Base-by-base conservation (phyloP, 1,140 invertebrate species). In the Drosophila obscura region DNA sequence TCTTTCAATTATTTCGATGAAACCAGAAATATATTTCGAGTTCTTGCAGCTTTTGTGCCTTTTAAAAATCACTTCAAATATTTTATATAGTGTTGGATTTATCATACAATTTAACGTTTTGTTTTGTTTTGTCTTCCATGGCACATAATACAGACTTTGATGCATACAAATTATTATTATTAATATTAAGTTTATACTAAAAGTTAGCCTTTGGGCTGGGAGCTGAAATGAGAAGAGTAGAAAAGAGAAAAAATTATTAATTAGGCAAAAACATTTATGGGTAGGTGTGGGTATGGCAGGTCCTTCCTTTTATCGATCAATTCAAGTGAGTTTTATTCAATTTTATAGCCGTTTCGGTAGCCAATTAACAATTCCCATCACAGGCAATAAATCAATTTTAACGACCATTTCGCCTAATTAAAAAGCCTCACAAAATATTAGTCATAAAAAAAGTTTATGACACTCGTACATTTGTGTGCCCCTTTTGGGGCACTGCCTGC, bases 401-500 rank as follows among this genome's bases (percentile, higher is more conserved):
- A 82, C 67, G 61, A 68, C 62, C 65, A 64, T 65, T 66, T 56
- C 31, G 61, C 56, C 71, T 83, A 75, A 84, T 84, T 80, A 83
- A 80, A 75, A 74, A 56, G 41, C 63, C 62, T 73, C 39, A 51
- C 24, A 76, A 52, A 71, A 69, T 65, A 65, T 71, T 71, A 74
- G 74, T 50, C 80, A 56, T 82, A 65, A 82, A 76, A 82, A 83
- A 45, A 73, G 28, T 80, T 69, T 74, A 74, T 74, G 69, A 62
- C 55, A 35, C 57, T 49, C 45, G 53, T 24, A 2, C 26, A 11
- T n/a, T 15, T 28, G 26, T 8, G 6, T 35, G 15, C n/a, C 19
- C 41, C 22, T 31, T 31, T 31, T 31, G 31, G 22, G 19, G 19
- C 19, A 19, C 19, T 60, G n/a, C 8, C 13, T n/a, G 28, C 35